phyloP scores from a whole-genome alignment of 2,797 vertebrate species.

The Macrochelys suwanniensis region DNA sequence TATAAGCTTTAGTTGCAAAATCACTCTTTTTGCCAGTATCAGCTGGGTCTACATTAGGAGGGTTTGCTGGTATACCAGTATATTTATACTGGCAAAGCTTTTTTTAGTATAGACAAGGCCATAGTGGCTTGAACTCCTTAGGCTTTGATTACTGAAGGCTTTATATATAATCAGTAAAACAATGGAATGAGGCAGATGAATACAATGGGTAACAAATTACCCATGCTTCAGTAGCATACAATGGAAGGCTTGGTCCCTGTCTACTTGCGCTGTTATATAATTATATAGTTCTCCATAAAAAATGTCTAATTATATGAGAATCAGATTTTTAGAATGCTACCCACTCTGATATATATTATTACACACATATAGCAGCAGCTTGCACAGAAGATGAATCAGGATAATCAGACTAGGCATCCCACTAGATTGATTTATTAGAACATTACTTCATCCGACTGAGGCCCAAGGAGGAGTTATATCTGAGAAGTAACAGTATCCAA shows the following conservation, averaged over 20 bases:
- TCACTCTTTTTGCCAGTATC: neutral
- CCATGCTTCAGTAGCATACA: neutral
- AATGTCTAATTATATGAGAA: conserved; percentile 53
- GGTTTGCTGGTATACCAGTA: accelerated
- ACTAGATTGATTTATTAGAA: conserved; percentile 40
- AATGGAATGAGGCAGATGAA: conserved; percentile 9
- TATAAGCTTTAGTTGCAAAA: neutral
- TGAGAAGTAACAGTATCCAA: conserved; percentile 6
- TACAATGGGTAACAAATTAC: neutral
- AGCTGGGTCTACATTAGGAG: neutral
- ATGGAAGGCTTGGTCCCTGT: neutral
- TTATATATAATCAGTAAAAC: neutral
- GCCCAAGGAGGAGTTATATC: neutral
- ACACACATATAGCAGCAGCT: conserved; percentile 18
- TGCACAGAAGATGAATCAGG: conserved; percentile 38
- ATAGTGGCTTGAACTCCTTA: neutral
- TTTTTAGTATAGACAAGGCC: neutral
- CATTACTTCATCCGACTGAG: conserved; percentile 23
- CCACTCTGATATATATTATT: conserved; percentile 38
- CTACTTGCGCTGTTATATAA: conserved; percentile 4
- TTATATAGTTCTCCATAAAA: conserved; percentile 22
- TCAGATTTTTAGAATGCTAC: conserved; percentile 17
- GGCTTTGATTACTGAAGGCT: neutral
- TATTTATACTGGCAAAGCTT: neutral
- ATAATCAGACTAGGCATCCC: conserved; percentile 34